Evolutionary conservation across 2,888 invertebrate genomes (phyloP), one percentile per base, ranked within the genome.

Genomic region (Ectobius pallidus): DNA sequence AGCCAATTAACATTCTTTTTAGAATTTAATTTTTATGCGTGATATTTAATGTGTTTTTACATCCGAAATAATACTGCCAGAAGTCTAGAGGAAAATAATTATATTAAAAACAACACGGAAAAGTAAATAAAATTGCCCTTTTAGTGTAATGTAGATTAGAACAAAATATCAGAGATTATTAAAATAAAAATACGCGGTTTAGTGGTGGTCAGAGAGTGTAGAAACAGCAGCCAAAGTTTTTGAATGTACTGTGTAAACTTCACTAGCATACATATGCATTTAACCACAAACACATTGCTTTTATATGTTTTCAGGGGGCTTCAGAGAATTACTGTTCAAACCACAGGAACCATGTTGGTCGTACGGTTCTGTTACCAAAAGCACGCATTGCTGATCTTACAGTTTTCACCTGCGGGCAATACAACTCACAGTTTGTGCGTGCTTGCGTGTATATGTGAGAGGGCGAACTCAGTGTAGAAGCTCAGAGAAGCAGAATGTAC

Each of bases 281-380:
- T 65, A 65, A 46, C 65, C 65, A 44, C 65, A 65, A 65, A 65
- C 44, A 65, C 65, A 46, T 44, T 44, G 44, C 65, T 65, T 65
- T 27, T 42, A 25, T 65, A 44, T 44, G 42, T 44, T 44, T 39
- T 4, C 27, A 44, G 65, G 65, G 44, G 11, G 34, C n/a, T n/a
- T n/a, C n/a, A n/a, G 25, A 46, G 65, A 65, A 65, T 65, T 58
- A 58, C 58, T 58, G 58, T 58, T 16, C n/a, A 44, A 65, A 65
- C 65, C 65, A 27, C 44, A 65, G 27, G 44, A 44, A 27, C 65
- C n/a, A 39, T 52, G 52, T 52, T 18, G 20, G 20, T n/a, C 52
- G 20, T 52, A 20, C 22, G 3, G 20, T 52, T 58, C 27, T 30
- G 30, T 32, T 25, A 30, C 58, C 9, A 30, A 58, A 58, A n/a